phyloP scores from a whole-genome alignment of 2,113 vertebrate species.

The Solenodon paradoxus region DNA sequence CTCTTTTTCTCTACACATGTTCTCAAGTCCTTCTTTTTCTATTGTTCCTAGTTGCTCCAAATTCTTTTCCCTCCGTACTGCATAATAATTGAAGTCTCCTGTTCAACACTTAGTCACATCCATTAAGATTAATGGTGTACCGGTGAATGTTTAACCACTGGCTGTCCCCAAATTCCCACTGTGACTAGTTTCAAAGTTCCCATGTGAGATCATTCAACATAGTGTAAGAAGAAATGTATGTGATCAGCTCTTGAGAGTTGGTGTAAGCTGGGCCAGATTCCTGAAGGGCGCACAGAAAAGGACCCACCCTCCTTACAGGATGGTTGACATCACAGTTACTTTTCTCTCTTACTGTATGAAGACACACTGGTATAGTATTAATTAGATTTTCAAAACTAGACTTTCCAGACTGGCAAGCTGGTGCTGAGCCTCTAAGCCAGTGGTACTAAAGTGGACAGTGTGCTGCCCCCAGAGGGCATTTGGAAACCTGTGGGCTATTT shows the following conservation, averaged over 20 bases:
- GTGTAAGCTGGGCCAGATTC: background rate
- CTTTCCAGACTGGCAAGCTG: background rate
- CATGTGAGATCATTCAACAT: fast-evolving
- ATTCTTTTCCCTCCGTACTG: background rate
- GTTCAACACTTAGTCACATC: background rate
- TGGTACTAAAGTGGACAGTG: background rate
- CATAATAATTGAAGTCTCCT: background rate
- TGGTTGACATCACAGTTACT: background rate
- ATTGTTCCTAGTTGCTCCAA: background rate
- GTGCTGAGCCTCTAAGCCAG: background rate
- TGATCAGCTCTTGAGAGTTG: background rate
- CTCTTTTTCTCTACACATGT: background rate
- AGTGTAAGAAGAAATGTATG: no score
- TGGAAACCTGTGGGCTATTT: background rate
- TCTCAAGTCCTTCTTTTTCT: background rate
- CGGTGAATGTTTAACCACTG: background rate
- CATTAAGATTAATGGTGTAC: background rate
- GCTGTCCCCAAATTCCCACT: background rate
- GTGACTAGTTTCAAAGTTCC: background rate
- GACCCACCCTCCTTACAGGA: background rate
- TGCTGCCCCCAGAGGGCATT: background rate
- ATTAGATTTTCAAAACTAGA: background rate
- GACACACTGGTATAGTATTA: background rate
- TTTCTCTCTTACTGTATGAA: background rate
- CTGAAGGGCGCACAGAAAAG: background rate